Conservation (phyloP, 2,888 invertebrate genomes). For the Parasteatoda lunata region DNA sequence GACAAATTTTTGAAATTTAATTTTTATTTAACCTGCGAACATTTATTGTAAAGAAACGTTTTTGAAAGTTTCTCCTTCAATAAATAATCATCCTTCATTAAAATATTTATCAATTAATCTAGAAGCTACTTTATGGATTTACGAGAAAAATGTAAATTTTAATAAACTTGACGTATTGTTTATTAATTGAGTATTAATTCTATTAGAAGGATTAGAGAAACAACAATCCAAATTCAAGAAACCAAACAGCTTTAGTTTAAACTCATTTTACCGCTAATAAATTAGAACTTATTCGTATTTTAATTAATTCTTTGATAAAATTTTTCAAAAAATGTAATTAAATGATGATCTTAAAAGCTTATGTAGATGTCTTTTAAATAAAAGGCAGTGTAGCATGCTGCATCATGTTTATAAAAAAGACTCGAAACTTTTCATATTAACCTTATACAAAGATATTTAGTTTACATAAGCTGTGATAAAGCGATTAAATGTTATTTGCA, state of each 20-base stretch:
- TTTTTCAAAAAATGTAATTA: constrained; percentile 16
- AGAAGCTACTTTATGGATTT: background rate
- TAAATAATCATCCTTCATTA: no score
- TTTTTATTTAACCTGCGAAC: no score
- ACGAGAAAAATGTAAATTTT: background rate
- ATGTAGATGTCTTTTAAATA: background rate
- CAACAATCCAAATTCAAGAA: background rate
- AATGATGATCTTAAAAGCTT: constrained; percentile 42
- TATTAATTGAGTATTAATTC: background rate
- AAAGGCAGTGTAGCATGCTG: background rate
- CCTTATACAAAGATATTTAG: constrained; percentile 6
- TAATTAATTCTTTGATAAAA: constrained; percentile 30
- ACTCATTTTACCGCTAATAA: background rate
- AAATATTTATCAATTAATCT: constrained; percentile 22
- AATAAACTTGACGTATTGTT: background rate
- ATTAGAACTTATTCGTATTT: constrained; percentile 30
- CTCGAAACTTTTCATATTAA: constrained; percentile 14
- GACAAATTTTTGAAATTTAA: no score
- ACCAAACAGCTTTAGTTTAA: background rate
- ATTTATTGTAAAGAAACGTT: no score
- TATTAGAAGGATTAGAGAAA: background rate
- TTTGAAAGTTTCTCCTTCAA: no score
- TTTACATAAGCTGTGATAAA: constrained; percentile 9
- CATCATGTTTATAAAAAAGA: constrained; percentile 5
- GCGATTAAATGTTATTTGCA: constrained; percentile 42